phyloP scores from a whole-genome alignment of 2,113 vertebrate genomes.

The Pseudolaguvia tuberculata region DNA sequence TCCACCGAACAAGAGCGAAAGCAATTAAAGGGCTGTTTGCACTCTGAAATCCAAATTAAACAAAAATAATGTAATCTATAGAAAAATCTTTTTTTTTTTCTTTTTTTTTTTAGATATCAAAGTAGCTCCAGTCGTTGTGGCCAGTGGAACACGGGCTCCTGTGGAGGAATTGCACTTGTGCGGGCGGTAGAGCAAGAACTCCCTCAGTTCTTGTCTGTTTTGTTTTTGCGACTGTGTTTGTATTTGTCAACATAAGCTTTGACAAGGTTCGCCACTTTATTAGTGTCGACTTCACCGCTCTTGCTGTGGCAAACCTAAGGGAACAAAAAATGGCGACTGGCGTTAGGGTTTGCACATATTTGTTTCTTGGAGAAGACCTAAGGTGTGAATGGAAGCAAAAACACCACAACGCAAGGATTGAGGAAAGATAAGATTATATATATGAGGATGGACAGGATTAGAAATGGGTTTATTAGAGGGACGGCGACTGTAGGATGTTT shows the following conservation, averaged over 20 bases:
- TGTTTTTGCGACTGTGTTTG: conserved; percentile 88
- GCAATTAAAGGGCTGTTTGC: conserved; percentile 50
- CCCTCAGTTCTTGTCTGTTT: conserved; percentile 58
- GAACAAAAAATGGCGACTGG: not conserved
- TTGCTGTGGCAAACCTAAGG: conserved; percentile 93
- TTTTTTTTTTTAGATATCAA: conserved; percentile 70
- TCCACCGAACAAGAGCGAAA: conserved; percentile 20
- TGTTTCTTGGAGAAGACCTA: too few species aligned
- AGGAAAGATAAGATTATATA: too few species aligned
- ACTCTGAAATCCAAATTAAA: conserved; percentile 52
- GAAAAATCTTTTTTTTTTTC: conserved; percentile 47
- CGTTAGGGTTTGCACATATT: not conserved
- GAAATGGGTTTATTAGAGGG: too few species aligned
- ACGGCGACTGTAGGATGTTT: too few species aligned
- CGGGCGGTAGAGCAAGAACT: conserved; percentile 57
- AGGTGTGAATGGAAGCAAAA: too few species aligned
- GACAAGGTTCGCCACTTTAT: conserved; percentile 94
- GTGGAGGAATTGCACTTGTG: conserved; percentile 92
- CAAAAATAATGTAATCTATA: conserved; percentile 50
- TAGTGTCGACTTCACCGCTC: conserved; percentile 94
- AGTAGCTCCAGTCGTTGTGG: conserved; percentile 68
- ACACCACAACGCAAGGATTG: too few species aligned
- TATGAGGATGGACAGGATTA: too few species aligned
- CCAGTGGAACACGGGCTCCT: conserved; percentile 64
- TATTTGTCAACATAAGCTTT: conserved; percentile 98